Percentiles rank a stretch among this genome's conserved stretches.
These are phyloP conservation scores for Sitobion miscanthi DNA, from an alignment of 1,140 invertebrate species.

Conservation along the genomic window DNA sequence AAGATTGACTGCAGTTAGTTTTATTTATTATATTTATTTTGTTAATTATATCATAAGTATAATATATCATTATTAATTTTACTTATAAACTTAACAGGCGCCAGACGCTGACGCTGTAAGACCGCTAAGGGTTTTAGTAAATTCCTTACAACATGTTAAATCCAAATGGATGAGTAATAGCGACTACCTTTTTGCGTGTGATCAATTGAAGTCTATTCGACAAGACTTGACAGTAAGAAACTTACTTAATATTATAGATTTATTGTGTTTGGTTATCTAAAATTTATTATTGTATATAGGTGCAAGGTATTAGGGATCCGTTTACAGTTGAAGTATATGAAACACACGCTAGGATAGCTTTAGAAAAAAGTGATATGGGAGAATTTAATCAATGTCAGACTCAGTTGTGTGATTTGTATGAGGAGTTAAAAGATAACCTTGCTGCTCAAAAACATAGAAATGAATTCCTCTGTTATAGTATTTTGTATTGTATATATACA, in stretches of 20 bases:
- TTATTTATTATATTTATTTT: not conserved
- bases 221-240: constrained; percentile 95
- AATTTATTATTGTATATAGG: constrained; percentile 65
- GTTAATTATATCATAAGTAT: not conserved
- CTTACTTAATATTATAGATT: constrained; percentile 34
- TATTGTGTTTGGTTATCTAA: not conserved
- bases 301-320: constrained; percentile 91
- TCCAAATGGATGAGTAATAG: constrained; percentile 84
- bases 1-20: constrained; percentile 81
- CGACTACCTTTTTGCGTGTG: constrained; percentile 96
- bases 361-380: constrained; percentile 97
- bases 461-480: constrained; percentile 94
- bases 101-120: constrained; percentile 90
- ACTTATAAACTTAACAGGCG: constrained; percentile 68
- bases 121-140: constrained; percentile 82
- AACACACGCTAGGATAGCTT: constrained; percentile 94
- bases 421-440: constrained; percentile 72
- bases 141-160: constrained; percentile 89
- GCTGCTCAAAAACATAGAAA: constrained; percentile 67
- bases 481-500: constrained; percentile 97
- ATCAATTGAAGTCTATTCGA: constrained; percentile 97
- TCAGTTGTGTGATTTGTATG: constrained; percentile 91
- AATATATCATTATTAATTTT: not conserved
- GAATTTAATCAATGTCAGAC: constrained; percentile 99
- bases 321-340: constrained; percentile 98